phyloP scores from a whole-genome alignment of 2,797 vertebrate genomes.

The Balearica regulorum region DNA sequence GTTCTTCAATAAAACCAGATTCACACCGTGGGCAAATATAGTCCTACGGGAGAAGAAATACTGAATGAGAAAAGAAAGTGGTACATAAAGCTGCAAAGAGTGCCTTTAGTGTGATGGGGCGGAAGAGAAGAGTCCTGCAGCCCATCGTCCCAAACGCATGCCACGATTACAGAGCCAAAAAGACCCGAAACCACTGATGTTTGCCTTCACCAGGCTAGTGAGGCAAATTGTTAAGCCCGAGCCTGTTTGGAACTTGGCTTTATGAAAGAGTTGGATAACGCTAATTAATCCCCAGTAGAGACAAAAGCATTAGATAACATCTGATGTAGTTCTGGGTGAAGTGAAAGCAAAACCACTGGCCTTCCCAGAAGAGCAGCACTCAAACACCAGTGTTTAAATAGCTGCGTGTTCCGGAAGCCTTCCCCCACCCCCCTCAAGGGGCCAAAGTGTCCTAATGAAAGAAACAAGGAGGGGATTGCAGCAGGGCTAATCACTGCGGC shows the following conservation, averaged over 20 bases:
- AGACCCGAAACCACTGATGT: not conserved
- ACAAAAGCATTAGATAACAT: not conserved
- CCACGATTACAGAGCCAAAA: rapidly evolving
- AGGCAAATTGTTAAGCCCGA: not conserved
- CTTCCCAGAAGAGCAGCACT: not conserved
- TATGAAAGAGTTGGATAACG: not conserved
- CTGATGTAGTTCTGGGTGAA: not conserved
- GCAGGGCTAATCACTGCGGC: not conserved
- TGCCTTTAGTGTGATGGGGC: rapidly evolving
- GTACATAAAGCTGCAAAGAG: not conserved
- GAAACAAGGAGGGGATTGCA: not conserved
- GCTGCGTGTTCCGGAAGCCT: not conserved
- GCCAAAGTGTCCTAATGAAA: not conserved
- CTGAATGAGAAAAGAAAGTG: not conserved
- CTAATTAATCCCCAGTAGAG: not conserved
- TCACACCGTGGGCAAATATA: constrained; percentile 94
- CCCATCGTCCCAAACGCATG: rapidly evolving
- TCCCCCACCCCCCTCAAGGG: too few species aligned
- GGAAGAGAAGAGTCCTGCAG: not conserved
- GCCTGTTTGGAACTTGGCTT: not conserved
- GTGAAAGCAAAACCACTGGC: not conserved
- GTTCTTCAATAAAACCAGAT: constrained; percentile 95
- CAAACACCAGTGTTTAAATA: not conserved
- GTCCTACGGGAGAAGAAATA: constrained; percentile 75
- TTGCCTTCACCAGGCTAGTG: not conserved